Evolutionary conservation across 2,888 invertebrate genomes (phyloP), one percentile per base, ranked within the genome.

Genomic region (Sinohyriopsis cumingii): DNA sequence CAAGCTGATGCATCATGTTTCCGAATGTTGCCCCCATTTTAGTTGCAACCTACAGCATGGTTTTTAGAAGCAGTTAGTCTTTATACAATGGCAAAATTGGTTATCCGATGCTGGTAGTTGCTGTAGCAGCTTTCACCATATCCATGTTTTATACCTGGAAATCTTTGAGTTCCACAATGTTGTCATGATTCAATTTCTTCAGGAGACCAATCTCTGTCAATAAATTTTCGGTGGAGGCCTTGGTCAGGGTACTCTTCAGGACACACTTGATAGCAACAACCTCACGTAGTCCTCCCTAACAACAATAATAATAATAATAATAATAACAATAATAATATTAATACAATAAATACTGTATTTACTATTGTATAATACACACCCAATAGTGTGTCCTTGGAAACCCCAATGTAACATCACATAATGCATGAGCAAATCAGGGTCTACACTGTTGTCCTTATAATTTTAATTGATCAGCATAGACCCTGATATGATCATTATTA

Each of bases 211-310:
- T 96, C 91, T 96, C 96, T 0, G 94, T 94, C 63, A 96, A 92
- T 25, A 96, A 91, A 90, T 95, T 95, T 86, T 96, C 95, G 12
- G 94, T 93, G 0, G 95, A 94, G 0, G 93, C 91, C 69, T 93
- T 93, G 0, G 94, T 94, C 59, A 96, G 91, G 7, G 93, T 92
- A 1, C 92, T 92, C 88, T 94, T 95, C 86, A 94, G 93, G 62
- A 96, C 93, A 86, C 95, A 95, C 91, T 96, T 96, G 63, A 96
- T 93, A 0, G 96, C 96, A 64, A 95, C 94, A 62, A 93, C 92
- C 66, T 94, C 93, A 67, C 88, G 73, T 9, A 67, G 60, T 18
- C 87, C 87, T 65, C 79, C 77, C 87, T 88, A 78, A 25, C 75
- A 69, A 65, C 54, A 70, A 20, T 65, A 68, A 3, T 57, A 68